Evolutionary conservation across 2,113 vertebrate genomes (phyloP).

Genomic region (Chaetops frenatus): DNA sequence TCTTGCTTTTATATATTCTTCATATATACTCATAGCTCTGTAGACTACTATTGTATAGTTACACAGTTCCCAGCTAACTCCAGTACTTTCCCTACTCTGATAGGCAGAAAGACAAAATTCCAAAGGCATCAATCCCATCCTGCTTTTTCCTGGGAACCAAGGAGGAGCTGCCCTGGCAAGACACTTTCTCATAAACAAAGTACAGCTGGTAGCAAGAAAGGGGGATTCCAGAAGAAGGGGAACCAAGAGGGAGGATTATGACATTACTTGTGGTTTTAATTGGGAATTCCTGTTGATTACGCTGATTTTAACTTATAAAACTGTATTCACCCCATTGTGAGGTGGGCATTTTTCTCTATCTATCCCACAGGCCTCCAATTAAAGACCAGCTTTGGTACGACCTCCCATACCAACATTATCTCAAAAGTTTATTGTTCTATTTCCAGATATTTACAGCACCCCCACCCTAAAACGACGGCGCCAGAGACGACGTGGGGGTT

Average conservation of each 20-base stretch:
- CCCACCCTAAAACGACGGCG: background rate
- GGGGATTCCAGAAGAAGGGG: background rate
- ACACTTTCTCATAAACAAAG: background rate
- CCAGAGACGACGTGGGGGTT: accelerated
- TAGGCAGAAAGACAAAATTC: background rate
- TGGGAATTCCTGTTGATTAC: background rate
- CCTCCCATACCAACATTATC: accelerated
- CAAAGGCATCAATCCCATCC: background rate
- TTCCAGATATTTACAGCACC: background rate
- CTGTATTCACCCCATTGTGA: accelerated
- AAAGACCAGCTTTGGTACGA: background rate
- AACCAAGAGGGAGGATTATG: background rate
- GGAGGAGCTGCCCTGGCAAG: background rate
- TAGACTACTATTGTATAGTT: too few relatives aligned
- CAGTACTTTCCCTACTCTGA: background rate
- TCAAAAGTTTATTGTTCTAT: accelerated
- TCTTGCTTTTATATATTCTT: background rate
- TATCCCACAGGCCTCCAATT: background rate
- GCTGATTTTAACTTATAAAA: background rate
- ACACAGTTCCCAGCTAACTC: background rate
- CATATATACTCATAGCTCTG: background rate
- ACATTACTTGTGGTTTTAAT: background rate
- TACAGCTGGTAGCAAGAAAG: background rate
- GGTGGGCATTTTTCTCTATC: background rate
- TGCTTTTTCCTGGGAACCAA: background rate